These are phyloP conservation scores for Hypercompe scribonia DNA, from an alignment of 2,888 invertebrate genomes.

Conservation along the genomic window DNA sequence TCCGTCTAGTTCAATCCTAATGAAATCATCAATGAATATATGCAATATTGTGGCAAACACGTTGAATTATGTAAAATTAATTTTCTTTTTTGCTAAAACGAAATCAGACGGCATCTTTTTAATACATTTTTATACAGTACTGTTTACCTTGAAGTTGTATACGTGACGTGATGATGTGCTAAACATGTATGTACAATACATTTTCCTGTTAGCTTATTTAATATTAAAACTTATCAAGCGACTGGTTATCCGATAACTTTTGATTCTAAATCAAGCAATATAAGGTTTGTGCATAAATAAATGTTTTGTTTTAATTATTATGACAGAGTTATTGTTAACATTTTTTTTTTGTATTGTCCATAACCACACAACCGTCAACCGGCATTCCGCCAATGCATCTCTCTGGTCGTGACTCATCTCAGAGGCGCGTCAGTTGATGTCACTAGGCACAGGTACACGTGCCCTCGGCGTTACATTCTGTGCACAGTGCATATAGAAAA, in stretches of 20 bases:
- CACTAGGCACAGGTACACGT: slow-evolving; percentile 55
- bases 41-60: not conserved
- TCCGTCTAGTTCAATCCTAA: not conserved
- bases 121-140: not conserved
- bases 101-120: not conserved
- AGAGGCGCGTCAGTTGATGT: slow-evolving; percentile 61
- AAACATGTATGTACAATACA: not conserved
- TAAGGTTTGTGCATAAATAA: not conserved
- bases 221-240: not conserved
- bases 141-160: not conserved
- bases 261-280: not conserved
- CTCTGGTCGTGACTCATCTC: slow-evolving; percentile 63
- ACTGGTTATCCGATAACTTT: not conserved
- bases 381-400: slow-evolving; percentile 54
- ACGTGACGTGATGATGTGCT: not conserved
- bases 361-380: slow-evolving; percentile 43
- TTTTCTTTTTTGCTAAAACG: not conserved
- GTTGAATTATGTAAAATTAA: not conserved
- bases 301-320: slow-evolving; percentile 5
- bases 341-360: slow-evolving; percentile 27
- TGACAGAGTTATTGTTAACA: slow-evolving; percentile 2
- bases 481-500: too few relatives aligned
- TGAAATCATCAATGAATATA: not conserved
- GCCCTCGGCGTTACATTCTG: slow-evolving; percentile 15
- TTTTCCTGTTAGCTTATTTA: not conserved